phyloP scores from a whole-genome alignment of 1,140 invertebrate species.

The Drosophila repleta region DNA sequence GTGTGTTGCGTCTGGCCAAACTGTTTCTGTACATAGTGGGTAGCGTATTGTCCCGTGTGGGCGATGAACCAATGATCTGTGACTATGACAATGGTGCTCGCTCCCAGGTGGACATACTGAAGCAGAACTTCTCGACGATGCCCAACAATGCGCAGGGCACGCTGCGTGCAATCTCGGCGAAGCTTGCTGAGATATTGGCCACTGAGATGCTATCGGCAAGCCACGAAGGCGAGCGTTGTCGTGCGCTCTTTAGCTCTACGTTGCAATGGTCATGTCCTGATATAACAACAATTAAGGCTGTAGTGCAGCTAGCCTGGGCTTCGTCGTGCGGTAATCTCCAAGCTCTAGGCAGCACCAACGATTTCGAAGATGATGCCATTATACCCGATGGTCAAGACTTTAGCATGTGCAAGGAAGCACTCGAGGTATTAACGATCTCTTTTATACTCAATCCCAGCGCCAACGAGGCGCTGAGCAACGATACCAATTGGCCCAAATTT shows the following conservation, averaged over 20 bases:
- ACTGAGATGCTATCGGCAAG: constrained; percentile 85
- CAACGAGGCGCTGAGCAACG: constrained; percentile 89
- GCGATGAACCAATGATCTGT: constrained; percentile 76
- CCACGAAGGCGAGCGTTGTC: constrained; percentile 85
- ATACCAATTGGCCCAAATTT: constrained; percentile 93
- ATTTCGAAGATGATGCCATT: constrained; percentile 85
- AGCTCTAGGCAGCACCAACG: constrained; percentile 84
- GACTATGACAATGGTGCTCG: constrained; percentile 71
- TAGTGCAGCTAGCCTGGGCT: constrained; percentile 91
- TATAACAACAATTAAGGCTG: constrained; percentile 87
- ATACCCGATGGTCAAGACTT: constrained; percentile 88
- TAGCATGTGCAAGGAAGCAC: constrained; percentile 93
- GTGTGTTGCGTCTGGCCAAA: constrained; percentile 95
- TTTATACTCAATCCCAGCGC: constrained; percentile 93
- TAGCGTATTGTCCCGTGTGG: constrained; percentile 85
- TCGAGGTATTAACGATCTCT: constrained; percentile 95
- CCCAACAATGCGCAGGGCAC: constrained; percentile 86
- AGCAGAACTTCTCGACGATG: constrained; percentile 84
- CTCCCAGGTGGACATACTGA: constrained; percentile 83
- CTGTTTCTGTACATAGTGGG: constrained; percentile 94
- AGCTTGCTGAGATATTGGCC: constrained; percentile 89
- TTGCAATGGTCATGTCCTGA: constrained; percentile 88
- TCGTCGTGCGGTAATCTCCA: constrained; percentile 89
- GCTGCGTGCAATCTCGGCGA: constrained; percentile 88
- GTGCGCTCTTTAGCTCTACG: constrained; percentile 85